Evolutionary conservation across 2,888 invertebrate genomes (phyloP).

Genomic region (Orthosia cruda): DNA sequence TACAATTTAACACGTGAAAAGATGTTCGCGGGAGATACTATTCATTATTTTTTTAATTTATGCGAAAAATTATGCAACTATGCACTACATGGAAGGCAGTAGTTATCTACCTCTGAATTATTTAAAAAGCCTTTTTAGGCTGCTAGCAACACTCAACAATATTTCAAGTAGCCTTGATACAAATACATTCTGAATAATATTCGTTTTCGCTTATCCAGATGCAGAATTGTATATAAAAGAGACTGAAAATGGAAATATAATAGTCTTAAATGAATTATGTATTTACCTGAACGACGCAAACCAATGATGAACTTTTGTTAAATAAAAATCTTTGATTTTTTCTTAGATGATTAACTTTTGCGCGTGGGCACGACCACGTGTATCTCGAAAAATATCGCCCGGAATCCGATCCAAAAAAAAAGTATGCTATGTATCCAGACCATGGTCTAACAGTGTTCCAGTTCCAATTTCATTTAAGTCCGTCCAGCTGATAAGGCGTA

Average conservation of each 20-base stretch:
- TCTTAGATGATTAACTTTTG: too few relatives aligned
- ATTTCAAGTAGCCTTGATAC: slow-evolving; percentile 13
- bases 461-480: too few relatives aligned
- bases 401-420: too few relatives aligned
- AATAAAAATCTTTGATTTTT: too few relatives aligned
- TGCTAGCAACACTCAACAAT: neutral
- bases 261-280: slow-evolving; percentile 2
- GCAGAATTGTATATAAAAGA: slow-evolving; percentile 7
- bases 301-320: neutral
- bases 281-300: neutral
- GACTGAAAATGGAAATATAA: neutral
- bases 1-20: neutral
- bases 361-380: too few relatives aligned
- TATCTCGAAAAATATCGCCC: too few relatives aligned
- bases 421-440: too few relatives aligned
- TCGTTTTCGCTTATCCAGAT: slow-evolving; percentile 37
- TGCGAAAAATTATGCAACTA: slow-evolving; percentile 47
- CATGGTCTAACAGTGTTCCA: too few relatives aligned
- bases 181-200: slow-evolving; percentile 3
- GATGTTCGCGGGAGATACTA: neutral
- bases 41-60: neutral
- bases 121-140: slow-evolving; percentile 12
- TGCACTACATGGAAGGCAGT: slow-evolving; percentile 29
- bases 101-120: slow-evolving; percentile 10
- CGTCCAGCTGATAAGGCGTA: too few relatives aligned